These are phyloP conservation scores for Parnassius smintheus DNA, from an alignment of 2,888 invertebrate species.

Conservation along the genomic window DNA sequence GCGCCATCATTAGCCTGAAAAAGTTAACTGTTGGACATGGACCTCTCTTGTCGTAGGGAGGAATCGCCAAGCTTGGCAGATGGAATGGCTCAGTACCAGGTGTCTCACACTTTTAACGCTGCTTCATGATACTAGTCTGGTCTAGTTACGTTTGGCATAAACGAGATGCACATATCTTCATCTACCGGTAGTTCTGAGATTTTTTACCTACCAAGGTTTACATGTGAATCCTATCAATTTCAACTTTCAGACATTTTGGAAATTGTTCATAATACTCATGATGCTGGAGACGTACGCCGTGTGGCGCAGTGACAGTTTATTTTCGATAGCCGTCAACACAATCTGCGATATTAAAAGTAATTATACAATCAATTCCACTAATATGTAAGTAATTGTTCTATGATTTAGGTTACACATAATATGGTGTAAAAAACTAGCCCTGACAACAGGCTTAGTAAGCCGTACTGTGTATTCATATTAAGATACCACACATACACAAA, in stretches of 20 bases:
- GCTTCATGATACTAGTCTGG: constrained; percentile 14
- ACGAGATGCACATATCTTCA: no score
- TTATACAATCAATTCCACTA: constrained; percentile 46
- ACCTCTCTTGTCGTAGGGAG: background rate
- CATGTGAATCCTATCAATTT: no score
- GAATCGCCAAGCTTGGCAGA: background rate
- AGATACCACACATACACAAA: no score
- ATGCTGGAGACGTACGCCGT: constrained; percentile 90
- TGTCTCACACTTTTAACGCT: no score
- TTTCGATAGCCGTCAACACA: constrained; percentile 55
- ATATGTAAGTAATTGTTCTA: constrained; percentile 48
- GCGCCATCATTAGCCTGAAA: no score
- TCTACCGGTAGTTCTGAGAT: no score
- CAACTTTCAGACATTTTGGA: constrained; percentile 85
- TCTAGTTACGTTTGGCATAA: background rate
- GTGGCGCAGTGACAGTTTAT: constrained; percentile 77
- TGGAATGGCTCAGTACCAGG: no score
- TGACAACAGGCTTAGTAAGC: no score
- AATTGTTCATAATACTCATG: constrained; percentile 87
- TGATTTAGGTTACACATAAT: no score
- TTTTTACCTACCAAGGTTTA: background rate
- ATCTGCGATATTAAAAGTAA: constrained; percentile 53
- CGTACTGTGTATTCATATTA: no score
- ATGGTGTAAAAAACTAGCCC: no score
- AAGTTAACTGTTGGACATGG: no score